These are phyloP conservation scores for Antrozous pallidus DNA, from an alignment of 2,797 vertebrate genomes.

Conservation along the genomic window DNA sequence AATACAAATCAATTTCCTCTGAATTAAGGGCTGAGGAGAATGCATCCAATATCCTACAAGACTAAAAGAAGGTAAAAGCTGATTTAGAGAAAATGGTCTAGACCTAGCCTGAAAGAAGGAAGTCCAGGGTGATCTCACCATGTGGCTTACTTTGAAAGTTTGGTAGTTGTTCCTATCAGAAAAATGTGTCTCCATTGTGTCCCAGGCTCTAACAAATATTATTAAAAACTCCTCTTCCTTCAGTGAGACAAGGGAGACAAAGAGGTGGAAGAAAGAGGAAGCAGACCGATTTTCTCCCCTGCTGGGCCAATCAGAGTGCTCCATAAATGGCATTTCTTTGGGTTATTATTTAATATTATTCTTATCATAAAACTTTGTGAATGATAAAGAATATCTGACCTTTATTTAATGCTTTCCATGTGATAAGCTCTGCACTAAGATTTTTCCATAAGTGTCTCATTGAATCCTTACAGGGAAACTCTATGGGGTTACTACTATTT, in stretches of 20 bases:
- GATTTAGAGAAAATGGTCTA: neutral
- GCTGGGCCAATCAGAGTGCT: neutral
- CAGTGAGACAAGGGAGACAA: neutral
- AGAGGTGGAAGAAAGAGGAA: neutral
- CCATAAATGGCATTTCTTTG: neutral
- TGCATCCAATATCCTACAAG: too few species aligned
- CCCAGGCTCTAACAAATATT: neutral
- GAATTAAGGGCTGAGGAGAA: neutral
- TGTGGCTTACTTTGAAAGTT: neutral
- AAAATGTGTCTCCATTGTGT: neutral
- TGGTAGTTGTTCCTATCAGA: neutral
- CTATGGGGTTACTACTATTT: conserved; percentile 37
- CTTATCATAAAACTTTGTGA: neutral
- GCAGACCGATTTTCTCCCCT: neutral
- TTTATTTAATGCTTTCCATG: neutral
- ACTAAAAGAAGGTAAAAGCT: neutral
- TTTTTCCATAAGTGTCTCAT: neutral
- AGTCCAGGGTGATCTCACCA: too few species aligned
- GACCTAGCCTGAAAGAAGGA: neutral
- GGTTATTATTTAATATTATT: neutral
- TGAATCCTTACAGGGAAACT: neutral
- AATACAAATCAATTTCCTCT: neutral
- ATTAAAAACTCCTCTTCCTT: neutral
- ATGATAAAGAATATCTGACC: neutral
- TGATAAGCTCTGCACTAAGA: neutral